Conservation (phyloP, 1,140 invertebrate genomes). For the Drosophila watanabei region DNA sequence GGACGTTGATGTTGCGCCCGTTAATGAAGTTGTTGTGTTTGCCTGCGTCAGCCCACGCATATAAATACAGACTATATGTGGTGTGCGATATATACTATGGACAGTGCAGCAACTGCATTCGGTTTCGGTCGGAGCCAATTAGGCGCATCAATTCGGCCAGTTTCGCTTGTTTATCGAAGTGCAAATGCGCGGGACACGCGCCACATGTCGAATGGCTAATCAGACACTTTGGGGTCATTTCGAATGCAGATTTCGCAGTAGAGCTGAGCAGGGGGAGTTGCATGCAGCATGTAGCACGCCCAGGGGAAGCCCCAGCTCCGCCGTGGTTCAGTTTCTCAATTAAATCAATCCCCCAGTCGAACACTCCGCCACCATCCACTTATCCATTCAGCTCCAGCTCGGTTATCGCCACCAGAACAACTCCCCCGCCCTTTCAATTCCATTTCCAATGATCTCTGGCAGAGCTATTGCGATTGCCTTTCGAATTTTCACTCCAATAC, state of each 20-base stretch:
- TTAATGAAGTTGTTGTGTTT: conserved; percentile 83
- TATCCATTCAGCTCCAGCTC: background rate
- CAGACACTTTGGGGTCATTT: conserved; percentile 65
- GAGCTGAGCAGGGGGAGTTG: background rate
- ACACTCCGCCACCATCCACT: background rate
- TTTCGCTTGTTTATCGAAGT: conserved; percentile 56
- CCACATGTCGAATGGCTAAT: conserved; percentile 74
- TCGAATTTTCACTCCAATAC: background rate
- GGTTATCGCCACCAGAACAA: conserved; percentile 7
- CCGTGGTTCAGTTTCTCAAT: conserved; percentile 19
- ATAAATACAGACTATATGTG: conserved; percentile 54
- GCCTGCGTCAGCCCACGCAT: conserved; percentile 72
- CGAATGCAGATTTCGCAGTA: conserved; percentile 42
- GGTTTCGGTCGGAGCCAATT: conserved; percentile 67
- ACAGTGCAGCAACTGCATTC: conserved; percentile 27
- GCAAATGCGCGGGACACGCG: conserved; percentile 54
- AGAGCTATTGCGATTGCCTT: conserved; percentile 9
- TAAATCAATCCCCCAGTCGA: conserved; percentile 9
- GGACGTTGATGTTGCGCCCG: conserved; percentile 48
- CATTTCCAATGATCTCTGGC: conserved; percentile 16
- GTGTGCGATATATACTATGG: conserved; percentile 2
- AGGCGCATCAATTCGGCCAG: conserved; percentile 71
- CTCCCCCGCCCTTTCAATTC: conserved; percentile 15
- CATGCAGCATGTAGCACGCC: background rate
- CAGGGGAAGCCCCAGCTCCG: background rate